Conservation (phyloP, 2,888 invertebrate species). For the Eulithis prunata region DNA sequence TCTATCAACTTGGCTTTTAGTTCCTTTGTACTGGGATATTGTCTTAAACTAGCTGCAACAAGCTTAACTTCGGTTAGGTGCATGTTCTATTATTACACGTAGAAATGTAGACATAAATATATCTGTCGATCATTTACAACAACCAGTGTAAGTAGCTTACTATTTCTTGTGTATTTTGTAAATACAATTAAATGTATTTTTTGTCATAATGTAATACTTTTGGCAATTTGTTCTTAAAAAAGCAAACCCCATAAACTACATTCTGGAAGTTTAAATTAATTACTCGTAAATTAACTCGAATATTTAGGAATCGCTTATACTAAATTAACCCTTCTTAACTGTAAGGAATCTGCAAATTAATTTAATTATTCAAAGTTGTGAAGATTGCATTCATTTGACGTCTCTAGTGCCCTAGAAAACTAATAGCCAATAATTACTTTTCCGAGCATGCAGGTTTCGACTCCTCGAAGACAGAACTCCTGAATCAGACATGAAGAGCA, state of each 20-base stretch:
- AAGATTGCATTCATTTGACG: constrained; percentile 17
- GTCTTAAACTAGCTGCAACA: constrained; percentile 41
- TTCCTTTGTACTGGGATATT: constrained; percentile 48
- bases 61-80: constrained; percentile 36
- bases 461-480: constrained; percentile 69
- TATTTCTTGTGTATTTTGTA: too few relatives aligned
- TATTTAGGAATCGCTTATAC: neutral
- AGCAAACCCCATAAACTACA: too few relatives aligned
- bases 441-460: constrained; percentile 52
- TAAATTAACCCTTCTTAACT: neutral
- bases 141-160: too few relatives aligned
- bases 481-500: constrained; percentile 78
- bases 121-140: too few relatives aligned
- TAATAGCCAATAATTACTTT: constrained; percentile 39
- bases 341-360: too few relatives aligned
- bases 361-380: constrained; percentile 14
- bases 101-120: too few relatives aligned
- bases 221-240: too few relatives aligned
- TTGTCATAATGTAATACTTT: too few relatives aligned
- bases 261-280: too few relatives aligned
- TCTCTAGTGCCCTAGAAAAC: constrained; percentile 32
- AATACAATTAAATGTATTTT: too few relatives aligned
- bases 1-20: constrained; percentile 57
- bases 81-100: neutral
- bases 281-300: too few relatives aligned